A percentile compares a stretch with the other conserved stretches of the same genome.
These are phyloP conservation scores for Pristiophorus japonicus DNA, from an alignment of 2,113 vertebrate genomes.

Conservation along the genomic window DNA sequence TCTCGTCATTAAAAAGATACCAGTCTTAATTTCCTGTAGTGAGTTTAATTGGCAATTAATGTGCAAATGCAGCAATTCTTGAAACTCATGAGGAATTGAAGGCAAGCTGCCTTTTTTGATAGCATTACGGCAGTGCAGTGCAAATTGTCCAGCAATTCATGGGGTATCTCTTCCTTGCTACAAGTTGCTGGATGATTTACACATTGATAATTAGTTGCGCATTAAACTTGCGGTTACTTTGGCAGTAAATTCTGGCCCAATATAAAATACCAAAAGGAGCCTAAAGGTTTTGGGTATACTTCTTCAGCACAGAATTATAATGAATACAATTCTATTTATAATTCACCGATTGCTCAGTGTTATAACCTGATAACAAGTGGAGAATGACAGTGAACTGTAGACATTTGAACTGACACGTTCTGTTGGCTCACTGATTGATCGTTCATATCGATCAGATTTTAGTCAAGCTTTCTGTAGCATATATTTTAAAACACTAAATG, in stretches of 20 bases:
- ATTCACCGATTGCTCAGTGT: neutral
- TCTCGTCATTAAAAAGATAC: neutral
- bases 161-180: neutral
- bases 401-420: neutral
- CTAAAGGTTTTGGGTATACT: neutral
- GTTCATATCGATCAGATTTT: neutral
- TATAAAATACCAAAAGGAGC: neutral
- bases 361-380: neutral
- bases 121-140: neutral
- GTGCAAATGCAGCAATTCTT: neutral
- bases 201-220: neutral
- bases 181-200: neutral
- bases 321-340: neutral
- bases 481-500: neutral
- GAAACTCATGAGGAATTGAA: neutral
- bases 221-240: neutral
- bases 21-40: neutral
- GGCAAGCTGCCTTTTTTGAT: neutral
- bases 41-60: neutral
- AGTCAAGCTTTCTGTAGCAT: neutral
- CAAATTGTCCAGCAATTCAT: neutral
- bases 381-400: neutral
- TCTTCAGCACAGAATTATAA: neutral
- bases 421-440: neutral
- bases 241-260: neutral